Conservation (phyloP, 2,797 vertebrate genomes). For the Enteromius afrohamiltoni region DNA sequence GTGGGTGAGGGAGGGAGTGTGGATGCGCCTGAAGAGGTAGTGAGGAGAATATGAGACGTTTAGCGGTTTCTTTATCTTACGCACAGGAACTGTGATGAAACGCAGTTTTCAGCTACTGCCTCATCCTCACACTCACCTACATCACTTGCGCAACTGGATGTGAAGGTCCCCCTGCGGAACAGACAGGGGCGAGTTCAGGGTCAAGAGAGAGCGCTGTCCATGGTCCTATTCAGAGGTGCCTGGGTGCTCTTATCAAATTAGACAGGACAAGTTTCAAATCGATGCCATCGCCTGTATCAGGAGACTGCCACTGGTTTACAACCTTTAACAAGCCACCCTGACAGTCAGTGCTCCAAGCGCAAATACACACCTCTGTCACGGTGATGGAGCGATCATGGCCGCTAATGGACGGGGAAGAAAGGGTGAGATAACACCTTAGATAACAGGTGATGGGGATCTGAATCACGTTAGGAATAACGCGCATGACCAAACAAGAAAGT, state of each 20-base stretch:
- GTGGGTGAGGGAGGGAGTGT: neutral
- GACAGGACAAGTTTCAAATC: slow-evolving; percentile 82
- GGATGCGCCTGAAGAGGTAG: neutral
- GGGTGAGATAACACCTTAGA: slow-evolving; percentile 45
- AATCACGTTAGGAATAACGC: slow-evolving; percentile 23
- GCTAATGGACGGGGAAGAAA: slow-evolving; percentile 59
- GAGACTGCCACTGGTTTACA: slow-evolving; percentile 79
- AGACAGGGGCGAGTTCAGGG: slow-evolving; percentile 69
- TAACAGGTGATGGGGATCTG: slow-evolving; percentile 48
- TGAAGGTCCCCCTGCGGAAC: slow-evolving; percentile 76
- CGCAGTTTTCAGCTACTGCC: slow-evolving; percentile 8
- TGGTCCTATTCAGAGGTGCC: slow-evolving; percentile 84
- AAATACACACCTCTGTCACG: slow-evolving; percentile 67
- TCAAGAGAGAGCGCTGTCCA: slow-evolving; percentile 89
- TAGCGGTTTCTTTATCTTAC: neutral
- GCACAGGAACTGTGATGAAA: neutral
- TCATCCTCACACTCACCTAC: slow-evolving; percentile 51
- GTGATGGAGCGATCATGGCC: slow-evolving; percentile 72
- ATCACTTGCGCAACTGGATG: slow-evolving; percentile 68
- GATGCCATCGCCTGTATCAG: slow-evolving; percentile 79
- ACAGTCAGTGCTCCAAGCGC: slow-evolving; percentile 60
- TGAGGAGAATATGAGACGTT: slow-evolving; percentile 9
- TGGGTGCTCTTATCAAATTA: slow-evolving; percentile 83
- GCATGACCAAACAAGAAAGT: neutral
- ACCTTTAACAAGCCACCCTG: slow-evolving; percentile 75